Conservation (phyloP, 64 coral and sea anemone genomes). For the Montipora capricornis region DNA sequence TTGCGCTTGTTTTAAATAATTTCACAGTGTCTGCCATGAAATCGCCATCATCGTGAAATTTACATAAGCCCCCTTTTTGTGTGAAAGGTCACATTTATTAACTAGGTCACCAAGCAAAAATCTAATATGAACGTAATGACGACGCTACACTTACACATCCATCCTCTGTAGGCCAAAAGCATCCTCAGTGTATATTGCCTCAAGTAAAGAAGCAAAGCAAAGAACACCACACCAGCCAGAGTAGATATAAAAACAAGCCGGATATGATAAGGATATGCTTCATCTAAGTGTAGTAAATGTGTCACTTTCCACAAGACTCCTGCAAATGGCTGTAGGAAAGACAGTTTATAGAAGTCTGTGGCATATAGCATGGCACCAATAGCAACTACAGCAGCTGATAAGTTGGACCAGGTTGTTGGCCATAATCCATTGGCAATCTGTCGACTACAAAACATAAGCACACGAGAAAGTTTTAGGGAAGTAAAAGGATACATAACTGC, state of each 20-base stretch:
- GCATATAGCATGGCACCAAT: constrained; percentile 80
- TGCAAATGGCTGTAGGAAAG: constrained; percentile 51
- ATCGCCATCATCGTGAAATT: too few relatives aligned
- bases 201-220: constrained; percentile 82
- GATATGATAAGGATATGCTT: constrained; percentile 83
- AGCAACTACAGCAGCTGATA: constrained; percentile 68
- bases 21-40: too few relatives aligned
- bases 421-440: constrained; percentile 96
- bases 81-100: background rate
- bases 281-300: constrained; percentile 74
- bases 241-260: constrained; percentile 63
- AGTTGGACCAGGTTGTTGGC: constrained; percentile 91
- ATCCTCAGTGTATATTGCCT: constrained; percentile 86
- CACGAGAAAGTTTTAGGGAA: background rate
- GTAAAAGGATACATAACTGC: too few relatives aligned
- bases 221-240: constrained; percentile 82
- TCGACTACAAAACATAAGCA: constrained; percentile 56
- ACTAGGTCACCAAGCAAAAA: background rate
- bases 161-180: constrained; percentile 84
- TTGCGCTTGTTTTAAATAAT: too few relatives aligned
- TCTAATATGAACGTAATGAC: background rate
- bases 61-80: too few relatives aligned
- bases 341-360: constrained; percentile 68
- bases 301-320: constrained; percentile 69
- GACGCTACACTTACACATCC: constrained; percentile 90